A percentile compares a stretch with the other conserved stretches of the same genome.
Evolutionary conservation across 2,113 vertebrate species (phyloP).

Genomic region (Tricholaema leucomelas): DNA sequence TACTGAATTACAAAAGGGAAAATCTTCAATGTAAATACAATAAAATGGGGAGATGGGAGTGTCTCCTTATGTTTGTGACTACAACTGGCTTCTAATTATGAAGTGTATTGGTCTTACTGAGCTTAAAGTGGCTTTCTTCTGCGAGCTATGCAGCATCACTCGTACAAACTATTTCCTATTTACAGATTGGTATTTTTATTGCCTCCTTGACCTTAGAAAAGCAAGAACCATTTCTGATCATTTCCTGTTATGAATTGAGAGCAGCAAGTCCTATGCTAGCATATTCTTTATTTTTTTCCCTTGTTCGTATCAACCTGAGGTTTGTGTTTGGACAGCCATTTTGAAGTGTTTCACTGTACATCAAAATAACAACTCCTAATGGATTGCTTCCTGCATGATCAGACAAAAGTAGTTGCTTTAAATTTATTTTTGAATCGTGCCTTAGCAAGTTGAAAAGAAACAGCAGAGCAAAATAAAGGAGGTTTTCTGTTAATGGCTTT

Average conservation of each 20-base stretch:
- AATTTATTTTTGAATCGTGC: background rate
- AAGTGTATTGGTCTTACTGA: background rate
- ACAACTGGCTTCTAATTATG: background rate
- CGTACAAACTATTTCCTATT: background rate
- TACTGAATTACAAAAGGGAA: background rate
- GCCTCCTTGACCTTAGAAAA: constrained; percentile 38
- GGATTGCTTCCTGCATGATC: constrained; percentile 42
- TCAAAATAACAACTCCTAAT: constrained; percentile 48
- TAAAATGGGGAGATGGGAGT: rapidly evolving
- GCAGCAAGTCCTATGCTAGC: background rate
- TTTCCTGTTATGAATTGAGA: constrained; percentile 26
- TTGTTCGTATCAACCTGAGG: constrained; percentile 35
- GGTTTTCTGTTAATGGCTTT: constrained; percentile 34
- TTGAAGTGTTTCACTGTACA: constrained; percentile 35
- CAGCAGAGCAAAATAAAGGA: background rate
- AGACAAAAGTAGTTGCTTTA: background rate
- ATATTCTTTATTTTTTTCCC: constrained; percentile 12
- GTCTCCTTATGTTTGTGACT: background rate
- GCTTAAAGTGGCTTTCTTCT: background rate
- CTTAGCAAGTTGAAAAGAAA: constrained; percentile 15
- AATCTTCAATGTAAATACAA: background rate
- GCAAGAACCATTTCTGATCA: constrained; percentile 10
- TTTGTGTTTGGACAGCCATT: constrained; percentile 51
- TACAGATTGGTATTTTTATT: constrained; percentile 14
- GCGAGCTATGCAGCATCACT: constrained; percentile 1